Conservation (phyloP, 2,888 invertebrate species). For the Pseudoips prasinana region DNA sequence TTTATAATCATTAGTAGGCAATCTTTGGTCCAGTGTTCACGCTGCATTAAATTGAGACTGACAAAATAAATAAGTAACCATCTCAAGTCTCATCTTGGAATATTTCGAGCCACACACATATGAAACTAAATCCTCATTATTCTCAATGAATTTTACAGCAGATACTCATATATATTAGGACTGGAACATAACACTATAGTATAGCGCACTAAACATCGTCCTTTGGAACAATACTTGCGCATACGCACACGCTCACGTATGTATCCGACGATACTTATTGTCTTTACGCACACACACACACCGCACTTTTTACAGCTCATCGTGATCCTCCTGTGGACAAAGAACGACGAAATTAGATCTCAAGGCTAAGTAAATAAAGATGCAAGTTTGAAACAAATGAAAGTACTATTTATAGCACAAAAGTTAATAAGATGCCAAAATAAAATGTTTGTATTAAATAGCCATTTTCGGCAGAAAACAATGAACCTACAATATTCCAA, state of each 20-base stretch:
- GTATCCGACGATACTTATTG: slow-evolving; percentile 58
- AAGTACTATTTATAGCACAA: slow-evolving; percentile 3
- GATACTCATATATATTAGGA: slow-evolving; percentile 28
- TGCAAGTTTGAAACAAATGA: neutral
- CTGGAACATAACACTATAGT: slow-evolving; percentile 34
- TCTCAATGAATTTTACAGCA: slow-evolving; percentile 25
- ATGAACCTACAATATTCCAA: too few species aligned
- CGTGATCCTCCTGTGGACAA: slow-evolving; percentile 74
- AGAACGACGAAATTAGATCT: slow-evolving; percentile 19
- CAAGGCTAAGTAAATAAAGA: neutral
- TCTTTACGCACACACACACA: slow-evolving; percentile 52
- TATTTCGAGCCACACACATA: slow-evolving; percentile 48
- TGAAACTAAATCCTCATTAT: neutral
- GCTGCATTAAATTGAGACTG: slow-evolving; percentile 16
- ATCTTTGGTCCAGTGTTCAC: neutral
- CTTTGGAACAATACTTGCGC: slow-evolving; percentile 28
- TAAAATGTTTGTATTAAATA: slow-evolving; percentile 1
- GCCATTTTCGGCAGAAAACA: too few species aligned
- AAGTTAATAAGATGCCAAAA: slow-evolving; percentile 5
- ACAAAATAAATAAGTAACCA: slow-evolving; percentile 40
- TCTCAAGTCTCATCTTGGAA: slow-evolving; percentile 49
- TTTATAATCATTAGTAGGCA: too few species aligned
- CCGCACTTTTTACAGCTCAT: slow-evolving; percentile 65
- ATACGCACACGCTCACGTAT: slow-evolving; percentile 35
- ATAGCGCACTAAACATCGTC: neutral